phyloP scores from a whole-genome alignment of 2,888 invertebrate genomes.

The Cantharis rufa region DNA sequence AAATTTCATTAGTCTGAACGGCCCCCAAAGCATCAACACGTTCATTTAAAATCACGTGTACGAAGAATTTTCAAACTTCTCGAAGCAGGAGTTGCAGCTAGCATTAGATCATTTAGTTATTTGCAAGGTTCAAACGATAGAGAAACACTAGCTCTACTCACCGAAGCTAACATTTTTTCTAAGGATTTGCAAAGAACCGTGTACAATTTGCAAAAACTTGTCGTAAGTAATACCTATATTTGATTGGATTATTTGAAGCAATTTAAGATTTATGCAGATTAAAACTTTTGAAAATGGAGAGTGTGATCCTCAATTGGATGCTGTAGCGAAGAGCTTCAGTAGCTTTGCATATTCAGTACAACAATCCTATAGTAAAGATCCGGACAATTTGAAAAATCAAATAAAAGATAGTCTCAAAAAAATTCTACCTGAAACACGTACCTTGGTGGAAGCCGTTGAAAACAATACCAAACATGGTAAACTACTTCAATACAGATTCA shows the following conservation, averaged over 20 bases:
- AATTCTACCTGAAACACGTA: background rate
- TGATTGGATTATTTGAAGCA: background rate
- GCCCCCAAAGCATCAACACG: background rate
- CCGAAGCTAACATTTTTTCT: background rate
- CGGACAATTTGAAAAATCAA: background rate
- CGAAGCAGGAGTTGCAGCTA: background rate
- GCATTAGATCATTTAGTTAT: background rate
- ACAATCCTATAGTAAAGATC: background rate
- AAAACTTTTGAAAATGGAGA: background rate
- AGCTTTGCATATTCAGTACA: background rate
- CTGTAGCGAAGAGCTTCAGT: background rate
- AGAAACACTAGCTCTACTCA: background rate
- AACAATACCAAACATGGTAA: background rate
- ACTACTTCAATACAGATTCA: too few species aligned
- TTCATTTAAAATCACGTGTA: background rate
- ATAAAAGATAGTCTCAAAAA: background rate
- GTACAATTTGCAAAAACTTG: background rate
- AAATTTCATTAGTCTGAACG: background rate
- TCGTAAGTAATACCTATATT: background rate
- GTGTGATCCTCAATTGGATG: background rate
- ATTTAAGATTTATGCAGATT: background rate
- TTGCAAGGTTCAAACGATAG: background rate
- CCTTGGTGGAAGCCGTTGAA: background rate
- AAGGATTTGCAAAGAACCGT: background rate
- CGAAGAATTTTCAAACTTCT: background rate